phyloP scores from a whole-genome alignment of 2,797 vertebrate genomes.

The Salarias fasciatus region DNA sequence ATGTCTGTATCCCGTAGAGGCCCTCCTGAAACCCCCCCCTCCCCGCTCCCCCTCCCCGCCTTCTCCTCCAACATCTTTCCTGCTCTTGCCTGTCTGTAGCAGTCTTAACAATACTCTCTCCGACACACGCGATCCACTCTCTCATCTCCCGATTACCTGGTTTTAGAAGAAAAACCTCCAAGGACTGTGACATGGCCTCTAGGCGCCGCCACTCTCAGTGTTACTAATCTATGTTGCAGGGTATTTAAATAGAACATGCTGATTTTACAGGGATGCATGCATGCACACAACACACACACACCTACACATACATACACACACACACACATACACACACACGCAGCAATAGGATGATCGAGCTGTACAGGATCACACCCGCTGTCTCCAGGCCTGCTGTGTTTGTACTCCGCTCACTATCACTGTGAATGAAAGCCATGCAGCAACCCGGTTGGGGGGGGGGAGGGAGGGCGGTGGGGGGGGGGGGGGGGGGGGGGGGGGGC shows the following conservation, averaged over 20 bases:
- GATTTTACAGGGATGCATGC: conserved; percentile 49
- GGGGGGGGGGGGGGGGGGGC: conserved; percentile 39
- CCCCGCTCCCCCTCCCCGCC: not conserved
- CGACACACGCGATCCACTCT: conserved; percentile 10
- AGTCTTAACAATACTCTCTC: conserved; percentile 41
- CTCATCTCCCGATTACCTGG: conserved; percentile 28
- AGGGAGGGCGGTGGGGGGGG: conserved; percentile 7
- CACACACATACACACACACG: conserved; percentile 32
- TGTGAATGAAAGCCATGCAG: conserved; percentile 64
- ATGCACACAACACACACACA: conserved; percentile 21
- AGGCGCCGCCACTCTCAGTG: conserved; percentile 54
- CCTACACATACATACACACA: conserved; percentile 27
- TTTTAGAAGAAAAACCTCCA: conserved; percentile 21
- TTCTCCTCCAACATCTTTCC: not conserved
- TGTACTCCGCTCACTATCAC: conserved; percentile 59
- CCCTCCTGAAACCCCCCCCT: conserved; percentile 1
- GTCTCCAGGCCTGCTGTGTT: conserved; percentile 26
- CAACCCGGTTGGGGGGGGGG: conserved; percentile 24
- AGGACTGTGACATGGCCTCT: conserved; percentile 37
- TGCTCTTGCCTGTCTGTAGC: conserved; percentile 31
- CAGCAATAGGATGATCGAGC: conserved; percentile 57
- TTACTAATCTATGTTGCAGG: conserved; percentile 63
- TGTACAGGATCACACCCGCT: conserved; percentile 22
- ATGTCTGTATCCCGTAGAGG: conserved; percentile 65
- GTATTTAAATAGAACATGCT: conserved; percentile 53